Conservation (phyloP, 1,140 invertebrate species). For the Hyles vespertilio region DNA sequence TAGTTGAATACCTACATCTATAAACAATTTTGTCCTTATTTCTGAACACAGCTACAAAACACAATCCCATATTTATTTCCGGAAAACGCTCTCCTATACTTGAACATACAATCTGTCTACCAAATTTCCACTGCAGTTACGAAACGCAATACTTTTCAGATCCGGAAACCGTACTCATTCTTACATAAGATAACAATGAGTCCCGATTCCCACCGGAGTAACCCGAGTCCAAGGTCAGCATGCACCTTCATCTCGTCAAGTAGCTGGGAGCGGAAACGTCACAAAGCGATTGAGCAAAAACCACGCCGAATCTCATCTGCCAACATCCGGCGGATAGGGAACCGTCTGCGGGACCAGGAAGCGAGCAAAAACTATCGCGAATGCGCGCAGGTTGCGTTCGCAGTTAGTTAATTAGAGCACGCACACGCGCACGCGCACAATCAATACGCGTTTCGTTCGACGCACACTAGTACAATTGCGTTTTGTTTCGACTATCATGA, state of each 20-base stretch:
- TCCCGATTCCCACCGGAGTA: slow-evolving; percentile 29
- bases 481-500: too few species aligned
- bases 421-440: background rate
- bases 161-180: too few species aligned
- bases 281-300: slow-evolving; percentile 46
- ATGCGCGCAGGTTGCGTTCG: slow-evolving; percentile 48
- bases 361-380: slow-evolving; percentile 46
- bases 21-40: too few species aligned
- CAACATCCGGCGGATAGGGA: slow-evolving; percentile 57
- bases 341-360: slow-evolving; percentile 52
- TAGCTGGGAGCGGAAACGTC: slow-evolving; percentile 41
- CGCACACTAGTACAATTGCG: background rate
- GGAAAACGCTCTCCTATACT: too few species aligned
- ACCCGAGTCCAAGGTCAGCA: slow-evolving; percentile 59
- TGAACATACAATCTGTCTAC: too few species aligned
- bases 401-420: background rate
- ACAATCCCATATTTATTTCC: too few species aligned
- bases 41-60: too few species aligned
- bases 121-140: too few species aligned
- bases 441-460: background rate
- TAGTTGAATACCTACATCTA: too few species aligned
- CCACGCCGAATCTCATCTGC: slow-evolving; percentile 50
- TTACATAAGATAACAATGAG: too few species aligned
- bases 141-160: too few species aligned
- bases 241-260: slow-evolving; percentile 54